Conservation (phyloP, 2,113 vertebrate species). For the Jacana jacana region DNA sequence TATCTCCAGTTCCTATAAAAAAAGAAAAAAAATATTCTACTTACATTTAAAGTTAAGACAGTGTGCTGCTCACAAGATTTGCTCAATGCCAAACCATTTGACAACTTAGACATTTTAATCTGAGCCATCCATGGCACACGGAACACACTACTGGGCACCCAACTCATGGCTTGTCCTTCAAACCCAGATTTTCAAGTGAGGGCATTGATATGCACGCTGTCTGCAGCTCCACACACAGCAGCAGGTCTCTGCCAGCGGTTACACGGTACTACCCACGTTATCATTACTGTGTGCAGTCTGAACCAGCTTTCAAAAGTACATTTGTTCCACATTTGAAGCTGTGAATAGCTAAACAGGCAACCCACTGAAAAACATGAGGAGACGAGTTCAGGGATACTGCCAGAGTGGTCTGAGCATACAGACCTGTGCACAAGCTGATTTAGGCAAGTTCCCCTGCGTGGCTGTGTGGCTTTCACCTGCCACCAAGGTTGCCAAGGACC, state of each 20-base stretch:
- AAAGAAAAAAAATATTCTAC: not conserved
- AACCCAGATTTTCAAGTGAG: not conserved
- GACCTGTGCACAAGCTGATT: not conserved
- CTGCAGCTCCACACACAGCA: not conserved
- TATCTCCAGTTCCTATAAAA: slow-evolving; percentile 91
- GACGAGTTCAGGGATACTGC: not conserved
- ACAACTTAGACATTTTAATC: not conserved
- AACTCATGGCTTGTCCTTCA: not conserved
- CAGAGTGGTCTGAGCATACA: not conserved
- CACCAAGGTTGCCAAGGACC: not conserved
- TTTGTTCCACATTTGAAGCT: not conserved
- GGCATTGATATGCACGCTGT: not conserved
- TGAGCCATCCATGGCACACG: not conserved
- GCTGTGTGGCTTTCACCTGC: not conserved
- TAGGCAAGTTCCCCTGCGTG: not conserved
- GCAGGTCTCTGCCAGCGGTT: not conserved
- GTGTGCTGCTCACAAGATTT: not conserved
- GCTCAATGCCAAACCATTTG: not conserved
- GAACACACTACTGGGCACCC: not conserved
- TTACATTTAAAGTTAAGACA: not conserved
- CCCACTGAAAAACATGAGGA: not conserved
- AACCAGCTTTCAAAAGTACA: not conserved
- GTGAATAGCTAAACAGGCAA: not conserved
- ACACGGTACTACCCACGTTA: not conserved
- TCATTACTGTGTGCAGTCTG: not conserved